phyloP scores from a whole-genome alignment of 1,140 invertebrate species.

The Ceratina japonica region DNA sequence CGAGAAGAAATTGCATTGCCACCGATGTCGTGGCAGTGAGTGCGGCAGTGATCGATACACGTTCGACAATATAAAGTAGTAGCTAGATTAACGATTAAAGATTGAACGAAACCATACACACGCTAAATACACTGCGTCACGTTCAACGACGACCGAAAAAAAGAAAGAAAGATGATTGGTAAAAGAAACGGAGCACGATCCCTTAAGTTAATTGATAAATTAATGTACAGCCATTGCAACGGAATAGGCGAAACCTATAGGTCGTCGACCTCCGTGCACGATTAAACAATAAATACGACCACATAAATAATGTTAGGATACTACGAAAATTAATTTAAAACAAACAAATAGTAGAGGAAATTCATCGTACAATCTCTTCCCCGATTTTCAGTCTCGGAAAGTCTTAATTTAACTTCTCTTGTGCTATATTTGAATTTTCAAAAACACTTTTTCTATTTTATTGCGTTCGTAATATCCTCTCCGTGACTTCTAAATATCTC shows the following conservation, averaged over 20 bases:
- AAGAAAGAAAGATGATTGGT: background rate
- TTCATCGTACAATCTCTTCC: slow-evolving; percentile 4
- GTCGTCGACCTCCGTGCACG: background rate
- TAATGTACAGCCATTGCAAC: slow-evolving; percentile 25
- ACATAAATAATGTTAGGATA: background rate
- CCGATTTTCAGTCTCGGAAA: background rate
- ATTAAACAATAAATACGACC: slow-evolving; percentile 18
- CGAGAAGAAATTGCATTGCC: slow-evolving; percentile 36
- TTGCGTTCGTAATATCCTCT: slow-evolving; percentile 25
- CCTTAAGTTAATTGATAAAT: slow-evolving; percentile 28
- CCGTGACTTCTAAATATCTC: slow-evolving; percentile 36
- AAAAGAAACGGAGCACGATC: background rate
- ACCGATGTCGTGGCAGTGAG: slow-evolving; percentile 43
- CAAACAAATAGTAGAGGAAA: slow-evolving; percentile 17
- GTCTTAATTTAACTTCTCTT: slow-evolving; percentile 20
- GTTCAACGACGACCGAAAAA: background rate
- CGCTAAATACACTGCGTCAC: slow-evolving; percentile 11
- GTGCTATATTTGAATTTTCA: background rate
- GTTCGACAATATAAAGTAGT: slow-evolving; percentile 29
- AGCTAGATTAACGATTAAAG: slow-evolving; percentile 41
- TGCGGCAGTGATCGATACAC: slow-evolving; percentile 54
- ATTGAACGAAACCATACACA: too few relatives aligned
- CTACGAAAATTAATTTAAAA: background rate
- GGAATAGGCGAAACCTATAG: background rate
- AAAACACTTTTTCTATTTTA: slow-evolving; percentile 6